Percentiles rank a stretch among this genome's conserved stretches.
Evolutionary conservation across 2,113 vertebrate genomes (phyloP).

Genomic region (Hiodon alosoides): DNA sequence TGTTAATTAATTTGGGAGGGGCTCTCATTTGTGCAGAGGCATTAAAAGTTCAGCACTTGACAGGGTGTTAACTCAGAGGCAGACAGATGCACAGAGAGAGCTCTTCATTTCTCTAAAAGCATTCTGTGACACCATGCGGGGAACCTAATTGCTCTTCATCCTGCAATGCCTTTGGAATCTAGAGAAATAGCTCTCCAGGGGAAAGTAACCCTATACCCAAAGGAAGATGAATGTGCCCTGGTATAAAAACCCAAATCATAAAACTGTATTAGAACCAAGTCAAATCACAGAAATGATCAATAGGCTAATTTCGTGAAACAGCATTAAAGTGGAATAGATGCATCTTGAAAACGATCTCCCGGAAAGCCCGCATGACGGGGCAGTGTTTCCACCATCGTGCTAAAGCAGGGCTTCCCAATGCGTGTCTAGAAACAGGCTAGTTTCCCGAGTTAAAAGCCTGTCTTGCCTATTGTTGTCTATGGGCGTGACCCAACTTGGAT

Average conservation of each 20-base stretch:
- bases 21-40: background rate
- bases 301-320: too few species aligned
- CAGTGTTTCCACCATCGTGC: too few species aligned
- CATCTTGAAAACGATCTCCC: too few species aligned
- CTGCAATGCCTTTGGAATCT: background rate
- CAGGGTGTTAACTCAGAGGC: background rate
- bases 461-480: too few species aligned
- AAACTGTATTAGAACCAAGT: too few species aligned
- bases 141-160: background rate
- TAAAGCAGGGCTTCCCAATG: too few species aligned
- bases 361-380: too few species aligned
- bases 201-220: background rate
- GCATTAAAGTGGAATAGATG: too few species aligned
- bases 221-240: background rate
- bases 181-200: background rate
- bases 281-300: too few species aligned
- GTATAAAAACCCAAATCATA: background rate
- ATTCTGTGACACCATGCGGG: background rate
- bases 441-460: too few species aligned
- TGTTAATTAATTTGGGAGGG: slow-evolving; percentile 4
- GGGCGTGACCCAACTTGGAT: too few species aligned
- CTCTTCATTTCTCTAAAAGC: slow-evolving; percentile 6
- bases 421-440: too few species aligned
- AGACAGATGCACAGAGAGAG: background rate
- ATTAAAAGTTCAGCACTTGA: background rate